phyloP scores from a whole-genome alignment of 2,113 vertebrate genomes.

The Corythornis vintsioides region DNA sequence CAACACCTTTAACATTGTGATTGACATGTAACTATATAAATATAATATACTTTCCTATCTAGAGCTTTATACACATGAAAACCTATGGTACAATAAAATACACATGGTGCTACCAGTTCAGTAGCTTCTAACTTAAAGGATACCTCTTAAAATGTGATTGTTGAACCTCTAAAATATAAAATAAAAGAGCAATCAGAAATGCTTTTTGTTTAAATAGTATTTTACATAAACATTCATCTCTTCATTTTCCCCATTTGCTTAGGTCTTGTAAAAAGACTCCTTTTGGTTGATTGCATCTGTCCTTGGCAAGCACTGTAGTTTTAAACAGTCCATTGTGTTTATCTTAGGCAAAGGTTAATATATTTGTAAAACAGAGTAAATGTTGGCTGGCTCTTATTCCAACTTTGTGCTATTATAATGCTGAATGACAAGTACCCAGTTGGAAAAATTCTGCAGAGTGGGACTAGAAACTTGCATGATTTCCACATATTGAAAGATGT shows the following conservation, averaged over 20 bases:
- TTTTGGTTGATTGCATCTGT: conserved; percentile 36
- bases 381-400: conserved; percentile 18
- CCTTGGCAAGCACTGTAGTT: conserved; percentile 63
- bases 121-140: conserved; percentile 51
- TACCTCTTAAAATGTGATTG: conserved; percentile 63
- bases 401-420: conserved; percentile 27
- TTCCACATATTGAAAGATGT: neutral
- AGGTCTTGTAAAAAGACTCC: conserved; percentile 52
- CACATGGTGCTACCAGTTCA: conserved; percentile 42
- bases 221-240: conserved; percentile 74
- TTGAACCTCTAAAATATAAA: conserved; percentile 68
- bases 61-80: conserved; percentile 66
- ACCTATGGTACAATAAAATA: conserved; percentile 71
- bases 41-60: conserved; percentile 56
- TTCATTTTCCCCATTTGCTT: conserved; percentile 69
- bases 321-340: conserved; percentile 52
- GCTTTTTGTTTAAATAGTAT: conserved; percentile 71
- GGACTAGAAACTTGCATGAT: conserved; percentile 2
- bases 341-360: conserved; percentile 16
- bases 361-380: conserved; percentile 39
- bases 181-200: conserved; percentile 73
- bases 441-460: conserved; percentile 19
- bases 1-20: conserved; percentile 19
- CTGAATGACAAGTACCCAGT: conserved; percentile 41
- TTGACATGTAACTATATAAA: conserved; percentile 56